Percentiles rank a stretch among this genome's conserved stretches.
phyloP scores from a whole-genome alignment of 2,797 vertebrate genomes.

The Melopsittacus undulatus region DNA sequence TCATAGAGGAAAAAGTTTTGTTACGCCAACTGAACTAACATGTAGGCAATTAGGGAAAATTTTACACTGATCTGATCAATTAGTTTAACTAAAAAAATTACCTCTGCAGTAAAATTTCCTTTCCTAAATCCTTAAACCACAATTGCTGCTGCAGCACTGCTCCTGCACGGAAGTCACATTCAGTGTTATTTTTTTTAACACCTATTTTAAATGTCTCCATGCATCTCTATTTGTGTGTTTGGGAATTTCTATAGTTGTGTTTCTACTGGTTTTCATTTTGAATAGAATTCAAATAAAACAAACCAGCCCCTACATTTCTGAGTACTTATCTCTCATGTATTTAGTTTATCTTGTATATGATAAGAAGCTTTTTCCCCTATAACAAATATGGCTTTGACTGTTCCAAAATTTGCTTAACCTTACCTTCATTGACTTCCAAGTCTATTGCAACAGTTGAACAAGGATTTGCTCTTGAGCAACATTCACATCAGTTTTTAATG shows the following conservation, averaged over 20 bases:
- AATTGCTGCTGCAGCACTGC: neutral
- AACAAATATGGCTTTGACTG: conserved; percentile 58
- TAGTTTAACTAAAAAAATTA: neutral
- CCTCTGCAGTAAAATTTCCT: neutral
- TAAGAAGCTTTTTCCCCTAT: conserved; percentile 7
- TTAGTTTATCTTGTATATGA: neutral
- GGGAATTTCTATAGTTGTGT: neutral
- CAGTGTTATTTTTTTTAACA: neutral
- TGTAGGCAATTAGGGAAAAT: neutral
- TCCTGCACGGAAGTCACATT: neutral
- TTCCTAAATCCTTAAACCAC: rapidly evolving
- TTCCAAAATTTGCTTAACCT: conserved; percentile 73
- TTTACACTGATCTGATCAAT: neutral
- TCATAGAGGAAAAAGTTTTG: neutral
- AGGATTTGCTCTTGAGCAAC: conserved; percentile 74
- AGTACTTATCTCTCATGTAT: neutral
- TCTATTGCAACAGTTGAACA: conserved; percentile 70
- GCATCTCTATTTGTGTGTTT: neutral
- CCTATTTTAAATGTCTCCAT: neutral
- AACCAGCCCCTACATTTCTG: neutral
- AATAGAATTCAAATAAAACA: neutral
- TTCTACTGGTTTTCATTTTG: neutral
- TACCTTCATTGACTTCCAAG: conserved; percentile 75
- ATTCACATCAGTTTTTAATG: conserved; percentile 84
- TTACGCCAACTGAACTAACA: neutral